Conservation (phyloP, 2,113 vertebrate genomes). For the Gymnarchus niloticus region DNA sequence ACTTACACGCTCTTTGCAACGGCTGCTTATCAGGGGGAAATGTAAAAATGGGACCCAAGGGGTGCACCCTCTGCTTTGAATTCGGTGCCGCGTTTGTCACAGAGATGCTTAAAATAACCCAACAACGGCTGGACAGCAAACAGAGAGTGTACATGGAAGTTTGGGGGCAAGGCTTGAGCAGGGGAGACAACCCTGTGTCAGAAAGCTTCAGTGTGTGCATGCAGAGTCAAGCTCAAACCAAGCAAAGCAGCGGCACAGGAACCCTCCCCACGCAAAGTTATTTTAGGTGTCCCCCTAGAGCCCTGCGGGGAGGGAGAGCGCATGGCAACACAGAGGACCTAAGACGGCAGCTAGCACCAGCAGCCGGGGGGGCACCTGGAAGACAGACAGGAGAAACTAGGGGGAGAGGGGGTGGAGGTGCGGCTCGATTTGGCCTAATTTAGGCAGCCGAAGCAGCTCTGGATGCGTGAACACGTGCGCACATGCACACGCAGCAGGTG, state of each 20-base stretch:
- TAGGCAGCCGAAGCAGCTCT: neutral
- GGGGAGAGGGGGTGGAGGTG: neutral
- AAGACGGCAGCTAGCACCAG: neutral
- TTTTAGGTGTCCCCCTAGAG: neutral
- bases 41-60: neutral
- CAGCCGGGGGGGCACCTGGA: neutral
- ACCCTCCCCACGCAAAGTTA: neutral
- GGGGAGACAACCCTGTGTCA: neutral
- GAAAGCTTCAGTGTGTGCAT: neutral
- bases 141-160: neutral
- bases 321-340: neutral
- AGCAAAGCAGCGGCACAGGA: neutral
- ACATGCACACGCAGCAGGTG: conserved; percentile 29
- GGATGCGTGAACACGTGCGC: neutral
- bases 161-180: neutral
- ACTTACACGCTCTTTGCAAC: neutral
- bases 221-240: neutral
- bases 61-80: no score
- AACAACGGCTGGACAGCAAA: neutral
- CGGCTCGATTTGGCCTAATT: no score
- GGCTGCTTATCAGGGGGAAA: neutral
- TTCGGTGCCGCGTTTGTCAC: neutral
- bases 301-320: neutral
- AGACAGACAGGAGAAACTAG: neutral
- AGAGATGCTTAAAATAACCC: no score